Evolutionary conservation across 1,140 invertebrate genomes (phyloP), one percentile per base, ranked within the genome.

Genomic region (Temnothorax nylanderi): DNA sequence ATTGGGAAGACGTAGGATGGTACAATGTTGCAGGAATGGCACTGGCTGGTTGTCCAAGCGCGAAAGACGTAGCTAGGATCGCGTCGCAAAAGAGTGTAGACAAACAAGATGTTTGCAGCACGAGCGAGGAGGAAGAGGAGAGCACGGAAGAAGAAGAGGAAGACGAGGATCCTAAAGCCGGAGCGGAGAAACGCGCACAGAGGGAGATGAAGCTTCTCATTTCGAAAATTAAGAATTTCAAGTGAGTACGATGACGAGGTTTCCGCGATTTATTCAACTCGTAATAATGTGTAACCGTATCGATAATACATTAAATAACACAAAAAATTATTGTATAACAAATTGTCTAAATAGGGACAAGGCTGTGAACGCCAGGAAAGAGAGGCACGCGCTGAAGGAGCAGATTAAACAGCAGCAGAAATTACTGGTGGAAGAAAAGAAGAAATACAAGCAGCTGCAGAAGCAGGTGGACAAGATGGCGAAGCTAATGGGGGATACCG

Each of bases 381-480:
- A 98, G 92, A 96, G 98, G 89, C 96, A 96, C 87, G 97, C 96
- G 16, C 95, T 98, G n/a, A 97, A 97, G 92, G 96, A 97, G 90
- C 96, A 97, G 86, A 96, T 98, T 91, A 98, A 98, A 89, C 98
- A 98, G 91, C 97, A 98, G 92, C 97, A 98, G 88, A 96, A 96
- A 6, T 95, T 97, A 77, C 95, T 98, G 11, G 96, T 96, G 90
- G 97, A 97, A 62, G 97, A 97, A 89, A 97, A 97, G 89, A 97
- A 97, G 89, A 97, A 97, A 93, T 98, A 96, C 91, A 97, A 97
- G 91, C 96, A 96, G 67, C 93, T 98, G 49, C 97, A 98, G 93
- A 98, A 98, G 89, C 98, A 98, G 95, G 97, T 98, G 4, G 97
- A 98, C 90, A 98, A 98, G 95, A 98, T 98, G 98, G 98, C 98